A percentile compares a stretch with the other conserved stretches of the same genome.
Conservation (phyloP, 2,113 vertebrate genomes). For the Sclerurus mexicanus region DNA sequence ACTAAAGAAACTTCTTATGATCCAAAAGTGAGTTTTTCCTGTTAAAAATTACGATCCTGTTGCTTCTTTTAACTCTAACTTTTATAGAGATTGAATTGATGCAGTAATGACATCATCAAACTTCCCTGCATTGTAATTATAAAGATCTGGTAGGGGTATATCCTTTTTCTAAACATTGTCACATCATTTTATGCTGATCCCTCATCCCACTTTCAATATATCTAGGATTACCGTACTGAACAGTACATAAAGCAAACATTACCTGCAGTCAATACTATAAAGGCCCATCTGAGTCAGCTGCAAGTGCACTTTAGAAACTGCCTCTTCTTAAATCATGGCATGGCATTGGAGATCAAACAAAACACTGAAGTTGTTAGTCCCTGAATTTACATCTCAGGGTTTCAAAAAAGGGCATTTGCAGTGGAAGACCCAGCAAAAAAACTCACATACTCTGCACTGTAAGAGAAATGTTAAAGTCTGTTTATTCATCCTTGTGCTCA, state of each 20-base stretch:
- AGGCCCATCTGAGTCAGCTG: conserved; percentile 24
- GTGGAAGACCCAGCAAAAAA: not conserved
- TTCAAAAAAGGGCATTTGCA: not conserved
- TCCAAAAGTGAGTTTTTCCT: not conserved
- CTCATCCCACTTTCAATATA: conserved; percentile 56
- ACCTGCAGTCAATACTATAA: conserved; percentile 45
- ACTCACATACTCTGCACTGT: not conserved
- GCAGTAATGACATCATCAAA: not conserved
- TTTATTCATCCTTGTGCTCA: not conserved
- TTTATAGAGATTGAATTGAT: not conserved
- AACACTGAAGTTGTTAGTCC: not conserved
- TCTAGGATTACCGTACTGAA: conserved; percentile 33
- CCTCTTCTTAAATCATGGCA: conserved; percentile 1
- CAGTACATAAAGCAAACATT: conserved; percentile 58
- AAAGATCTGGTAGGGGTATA: not conserved
- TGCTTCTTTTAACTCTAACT: not conserved
- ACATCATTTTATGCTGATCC: conserved; percentile 51
- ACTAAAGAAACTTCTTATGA: not conserved
- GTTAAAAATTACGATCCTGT: not conserved
- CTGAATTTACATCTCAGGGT: conserved; percentile 4
- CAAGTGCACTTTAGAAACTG: conserved; percentile 35
- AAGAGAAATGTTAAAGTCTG: not conserved
- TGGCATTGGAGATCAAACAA: not conserved
- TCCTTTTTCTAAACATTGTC: conserved; percentile 55
- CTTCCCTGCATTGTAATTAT: conserved; percentile 13